Conservation (phyloP, 2,888 invertebrate species). For the Proisotoma minuta region DNA sequence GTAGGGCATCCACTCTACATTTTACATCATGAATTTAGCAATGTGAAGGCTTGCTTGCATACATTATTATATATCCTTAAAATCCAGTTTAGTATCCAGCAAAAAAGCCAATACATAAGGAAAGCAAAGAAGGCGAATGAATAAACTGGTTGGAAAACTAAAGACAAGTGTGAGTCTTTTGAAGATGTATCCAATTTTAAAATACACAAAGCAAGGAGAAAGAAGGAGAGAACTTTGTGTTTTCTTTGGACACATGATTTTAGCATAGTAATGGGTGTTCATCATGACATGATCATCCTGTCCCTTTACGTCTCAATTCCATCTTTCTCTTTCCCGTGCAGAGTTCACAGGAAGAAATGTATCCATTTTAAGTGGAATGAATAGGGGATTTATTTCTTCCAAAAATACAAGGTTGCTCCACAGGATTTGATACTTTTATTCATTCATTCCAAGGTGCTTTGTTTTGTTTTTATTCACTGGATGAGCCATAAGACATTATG, state of each 20-base stretch:
- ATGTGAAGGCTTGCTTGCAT: not conserved
- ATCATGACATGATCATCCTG: slow-evolving; percentile 36
- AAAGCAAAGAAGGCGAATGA: slow-evolving; percentile 8
- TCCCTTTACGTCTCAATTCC: slow-evolving; percentile 16
- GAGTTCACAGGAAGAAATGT: slow-evolving; percentile 3
- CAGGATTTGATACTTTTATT: slow-evolving; percentile 7
- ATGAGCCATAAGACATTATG: not conserved
- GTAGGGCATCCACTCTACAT: not conserved
- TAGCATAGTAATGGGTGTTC: slow-evolving; percentile 44
- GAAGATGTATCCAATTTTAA: slow-evolving; percentile 8
- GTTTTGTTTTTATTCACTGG: slow-evolving; percentile 11
- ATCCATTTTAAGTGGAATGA: slow-evolving; percentile 12
- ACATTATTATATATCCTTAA: not conserved
- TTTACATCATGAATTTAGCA: not conserved
- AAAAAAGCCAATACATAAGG: slow-evolving; percentile 5
- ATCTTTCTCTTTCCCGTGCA: slow-evolving; percentile 5
- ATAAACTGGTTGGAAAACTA: slow-evolving; percentile 1
- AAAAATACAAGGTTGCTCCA: not conserved
- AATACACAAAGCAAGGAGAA: slow-evolving; percentile 7
- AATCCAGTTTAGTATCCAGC: slow-evolving; percentile 2
- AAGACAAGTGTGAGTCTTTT: not conserved
- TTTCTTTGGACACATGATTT: slow-evolving; percentile 41
- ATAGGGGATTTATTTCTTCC: slow-evolving; percentile 14
- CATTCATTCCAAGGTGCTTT: slow-evolving; percentile 10
- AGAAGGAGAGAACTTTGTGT: slow-evolving; percentile 12